These are phyloP conservation scores for Hybos culiciformis DNA, from an alignment of 2,888 invertebrate species.

Conservation along the genomic window DNA sequence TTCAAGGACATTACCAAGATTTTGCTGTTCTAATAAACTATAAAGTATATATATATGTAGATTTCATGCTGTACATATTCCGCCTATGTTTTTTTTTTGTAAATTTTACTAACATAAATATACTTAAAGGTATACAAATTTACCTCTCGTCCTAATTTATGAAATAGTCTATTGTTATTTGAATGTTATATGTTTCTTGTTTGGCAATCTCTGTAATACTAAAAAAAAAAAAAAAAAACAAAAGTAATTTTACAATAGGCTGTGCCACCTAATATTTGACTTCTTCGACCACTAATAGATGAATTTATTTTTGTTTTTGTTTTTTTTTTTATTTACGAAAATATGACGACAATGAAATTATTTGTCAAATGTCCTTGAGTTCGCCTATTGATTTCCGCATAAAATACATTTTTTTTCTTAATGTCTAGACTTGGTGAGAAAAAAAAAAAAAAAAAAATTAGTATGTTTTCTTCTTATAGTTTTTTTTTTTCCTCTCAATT, in stretches of 20 bases:
- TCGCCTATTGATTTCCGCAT: constrained; percentile 30
- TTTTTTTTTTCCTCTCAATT: too few species aligned
- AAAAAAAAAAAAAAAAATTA: too few species aligned
- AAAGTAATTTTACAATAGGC: background rate
- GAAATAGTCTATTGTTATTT: background rate
- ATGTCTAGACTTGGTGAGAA: background rate
- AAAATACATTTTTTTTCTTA: background rate
- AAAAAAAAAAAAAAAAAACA: background rate
- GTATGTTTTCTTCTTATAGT: too few species aligned
- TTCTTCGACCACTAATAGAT: background rate
- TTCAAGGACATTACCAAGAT: too few species aligned
- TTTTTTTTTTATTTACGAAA: background rate
- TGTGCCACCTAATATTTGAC: too few species aligned
- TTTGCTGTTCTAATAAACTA: too few species aligned
- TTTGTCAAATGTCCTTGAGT: constrained; percentile 27
- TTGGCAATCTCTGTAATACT: background rate
- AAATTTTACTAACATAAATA: background rate
- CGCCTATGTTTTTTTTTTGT: background rate
- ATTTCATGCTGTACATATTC: background rate
- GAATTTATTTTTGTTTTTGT: background rate
- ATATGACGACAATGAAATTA: constrained; percentile 2
- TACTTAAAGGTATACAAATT: background rate
- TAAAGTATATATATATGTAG: too few species aligned
- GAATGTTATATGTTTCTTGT: background rate
- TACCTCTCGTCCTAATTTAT: background rate